A percentile compares a stretch with the other conserved stretches of the same genome.
Evolutionary conservation across 92 coral and sea anemone species (phyloP).

Genomic region (Phenganax marumi): DNA sequence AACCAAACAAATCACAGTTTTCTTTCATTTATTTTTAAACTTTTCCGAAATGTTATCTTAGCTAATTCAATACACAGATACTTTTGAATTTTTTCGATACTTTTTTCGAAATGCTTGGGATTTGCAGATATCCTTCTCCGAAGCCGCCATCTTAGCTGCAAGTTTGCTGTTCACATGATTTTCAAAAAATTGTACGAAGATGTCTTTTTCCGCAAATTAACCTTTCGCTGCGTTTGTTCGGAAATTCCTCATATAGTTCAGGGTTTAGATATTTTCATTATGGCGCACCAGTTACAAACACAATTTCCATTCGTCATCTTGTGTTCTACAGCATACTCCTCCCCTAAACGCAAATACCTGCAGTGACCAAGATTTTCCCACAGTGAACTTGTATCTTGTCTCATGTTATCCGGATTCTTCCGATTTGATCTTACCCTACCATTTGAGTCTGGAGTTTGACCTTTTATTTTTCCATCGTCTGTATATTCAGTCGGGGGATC

Average conservation of each 20-base stretch:
- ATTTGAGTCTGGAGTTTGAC: not conserved
- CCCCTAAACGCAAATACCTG: conserved; percentile 23
- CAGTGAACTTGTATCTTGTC: not conserved
- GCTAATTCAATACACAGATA: too few species aligned
- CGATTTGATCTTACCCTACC: not conserved
- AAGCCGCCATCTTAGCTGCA: too few species aligned
- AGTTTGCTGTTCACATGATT: too few species aligned
- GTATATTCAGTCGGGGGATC: not conserved
- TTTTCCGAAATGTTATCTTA: too few species aligned
- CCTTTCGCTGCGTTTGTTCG: too few species aligned
- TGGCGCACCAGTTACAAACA: conserved; percentile 37
- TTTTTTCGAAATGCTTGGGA: too few species aligned
- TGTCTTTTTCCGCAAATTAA: too few species aligned
- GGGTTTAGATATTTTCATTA: conserved; percentile 18
- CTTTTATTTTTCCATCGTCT: not conserved
- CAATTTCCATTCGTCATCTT: conserved; percentile 12
- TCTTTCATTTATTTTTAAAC: too few species aligned
- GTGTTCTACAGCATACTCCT: not conserved
- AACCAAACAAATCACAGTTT: too few species aligned
- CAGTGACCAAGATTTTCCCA: conserved; percentile 43
- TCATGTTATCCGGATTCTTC: not conserved
- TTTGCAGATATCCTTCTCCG: too few species aligned
- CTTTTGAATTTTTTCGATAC: too few species aligned
- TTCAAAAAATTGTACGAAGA: too few species aligned
- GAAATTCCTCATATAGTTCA: not conserved